Evolutionary conservation across 2,113 vertebrate genomes (phyloP), one percentile per base, ranked within the genome.

Genomic region (Cephalopterus ornatus): DNA sequence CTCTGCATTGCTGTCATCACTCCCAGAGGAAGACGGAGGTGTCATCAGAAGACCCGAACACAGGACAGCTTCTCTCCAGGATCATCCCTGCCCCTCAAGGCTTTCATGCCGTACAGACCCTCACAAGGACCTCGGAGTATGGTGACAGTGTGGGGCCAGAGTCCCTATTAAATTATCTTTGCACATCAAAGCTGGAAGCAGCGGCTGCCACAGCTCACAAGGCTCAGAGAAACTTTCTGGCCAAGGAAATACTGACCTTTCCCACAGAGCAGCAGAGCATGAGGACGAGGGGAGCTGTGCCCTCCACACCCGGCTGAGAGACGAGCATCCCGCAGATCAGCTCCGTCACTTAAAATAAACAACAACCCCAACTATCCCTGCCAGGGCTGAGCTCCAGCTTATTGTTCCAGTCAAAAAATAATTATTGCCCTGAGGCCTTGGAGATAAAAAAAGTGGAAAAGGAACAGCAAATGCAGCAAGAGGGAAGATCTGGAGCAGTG

Each of bases 331-430:
- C 16, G 6, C 82, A 75, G 26, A 84, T 67, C 78, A 63, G 73
- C 72, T 72, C 61, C 75, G 50, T 65, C 77, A 12, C 30, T 79
- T 46, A 58, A 75, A 87, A 94, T 26, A 94, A 95, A 81, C n/a
- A 91, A 62, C 90, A 77, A 15, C 81, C 73, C 52, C 20, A 66
- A 8, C 20, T 35, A 70, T 61, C 89, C 67, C 92, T 67, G 91
- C 67, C 61, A 88, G 88, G 16, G 21, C 81, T 18, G 21, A 88
- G 92, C 85, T 95, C 56, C 44, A 92, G 95, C 96, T 95, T 95
- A 97, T 96, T 95, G 93, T 92, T 95, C 89, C 91, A 73, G 78
- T 94, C 89, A 86, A 89, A 94, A 96, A 92, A 92, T 92, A 97
- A 96, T 96, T 93, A 85, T 52, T 14, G 9, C 94, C 93, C 77